phyloP scores from a whole-genome alignment of 2,797 vertebrate species.

The Echiichthys vipera region DNA sequence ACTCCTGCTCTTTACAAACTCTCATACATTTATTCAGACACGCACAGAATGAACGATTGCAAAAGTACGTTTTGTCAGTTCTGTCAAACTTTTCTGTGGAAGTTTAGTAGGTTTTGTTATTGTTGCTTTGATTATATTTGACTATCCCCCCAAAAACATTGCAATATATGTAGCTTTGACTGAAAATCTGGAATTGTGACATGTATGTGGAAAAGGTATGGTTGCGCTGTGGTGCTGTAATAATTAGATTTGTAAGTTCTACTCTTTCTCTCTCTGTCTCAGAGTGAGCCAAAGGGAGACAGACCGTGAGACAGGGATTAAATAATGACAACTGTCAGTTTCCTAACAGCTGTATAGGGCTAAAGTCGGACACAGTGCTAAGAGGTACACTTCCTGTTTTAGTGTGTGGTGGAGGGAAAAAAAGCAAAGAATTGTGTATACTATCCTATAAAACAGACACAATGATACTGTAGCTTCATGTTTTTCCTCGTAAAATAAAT shows the following conservation, averaged over 20 bases:
- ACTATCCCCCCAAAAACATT: not conserved
- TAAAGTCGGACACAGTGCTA: not conserved
- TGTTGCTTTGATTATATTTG: constrained; percentile 2
- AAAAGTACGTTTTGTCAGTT: constrained; percentile 12
- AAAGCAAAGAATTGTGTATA: not conserved
- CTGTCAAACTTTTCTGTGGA: not conserved
- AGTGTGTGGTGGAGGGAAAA: not conserved
- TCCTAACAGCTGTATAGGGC: constrained; percentile 68
- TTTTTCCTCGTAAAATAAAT: constrained; percentile 1
- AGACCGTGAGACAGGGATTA: constrained; percentile 53
- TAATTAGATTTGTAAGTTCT: constrained; percentile 34
- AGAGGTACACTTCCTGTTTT: constrained; percentile 13
- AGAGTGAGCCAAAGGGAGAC: constrained; percentile 43
- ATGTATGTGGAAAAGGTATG: not conserved
- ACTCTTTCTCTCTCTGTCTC: constrained; percentile 16
- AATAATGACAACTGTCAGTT: constrained; percentile 63
- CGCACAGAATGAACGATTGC: constrained; percentile 22
- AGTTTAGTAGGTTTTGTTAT: not conserved
- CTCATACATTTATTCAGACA: constrained; percentile 28
- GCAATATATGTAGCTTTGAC: not conserved
- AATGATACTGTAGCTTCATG: not conserved
- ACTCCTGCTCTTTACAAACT: constrained; percentile 50
- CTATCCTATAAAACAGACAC: constrained; percentile 9
- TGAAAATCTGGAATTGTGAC: not conserved
- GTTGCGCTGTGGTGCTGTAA: constrained; percentile 15